phyloP scores from a whole-genome alignment of 2,797 vertebrate genomes.

The Sebastes vulpes region DNA sequence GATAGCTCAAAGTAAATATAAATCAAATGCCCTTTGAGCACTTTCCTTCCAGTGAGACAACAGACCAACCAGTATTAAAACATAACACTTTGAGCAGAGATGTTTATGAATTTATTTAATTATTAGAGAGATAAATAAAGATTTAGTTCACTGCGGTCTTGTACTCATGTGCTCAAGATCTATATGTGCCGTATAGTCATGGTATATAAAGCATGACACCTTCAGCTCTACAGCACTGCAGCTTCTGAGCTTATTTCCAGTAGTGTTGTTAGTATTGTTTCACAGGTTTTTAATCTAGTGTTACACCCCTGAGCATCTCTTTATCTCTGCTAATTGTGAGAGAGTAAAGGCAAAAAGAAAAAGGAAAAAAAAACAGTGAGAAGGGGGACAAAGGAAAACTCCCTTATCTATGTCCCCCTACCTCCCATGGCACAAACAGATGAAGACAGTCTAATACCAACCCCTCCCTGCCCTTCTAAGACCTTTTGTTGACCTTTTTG shows the following conservation, averaged over 20 bases:
- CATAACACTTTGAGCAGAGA: not conserved
- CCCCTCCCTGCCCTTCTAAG: slow-evolving; percentile 67
- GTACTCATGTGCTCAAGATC: not conserved
- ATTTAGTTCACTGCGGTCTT: not conserved
- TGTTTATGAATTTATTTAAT: not conserved
- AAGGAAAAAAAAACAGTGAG: not conserved
- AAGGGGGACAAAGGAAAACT: slow-evolving; percentile 12
- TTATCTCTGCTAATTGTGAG: slow-evolving; percentile 53
- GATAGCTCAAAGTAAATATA: not conserved
- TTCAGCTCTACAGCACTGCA: not conserved
- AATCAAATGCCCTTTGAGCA: not conserved
- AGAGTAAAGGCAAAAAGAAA: slow-evolving; percentile 20
- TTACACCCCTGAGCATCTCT: slow-evolving; percentile 29
- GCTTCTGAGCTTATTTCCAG: slow-evolving; percentile 23
- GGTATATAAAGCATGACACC: not conserved
- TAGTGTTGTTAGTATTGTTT: slow-evolving; percentile 43
- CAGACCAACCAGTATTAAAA: not conserved
- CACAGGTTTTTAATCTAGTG: slow-evolving; percentile 11
- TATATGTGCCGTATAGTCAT: not conserved
- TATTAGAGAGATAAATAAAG: not conserved
- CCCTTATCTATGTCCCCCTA: slow-evolving; percentile 23
- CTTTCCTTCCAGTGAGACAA: not conserved
- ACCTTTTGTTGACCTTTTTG: slow-evolving; percentile 84
- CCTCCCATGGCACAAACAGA: slow-evolving; percentile 40
- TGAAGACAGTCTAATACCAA: slow-evolving; percentile 57